Evolutionary conservation across 2,888 invertebrate genomes (phyloP).

Genomic region (Pyrrhia umbra): DNA sequence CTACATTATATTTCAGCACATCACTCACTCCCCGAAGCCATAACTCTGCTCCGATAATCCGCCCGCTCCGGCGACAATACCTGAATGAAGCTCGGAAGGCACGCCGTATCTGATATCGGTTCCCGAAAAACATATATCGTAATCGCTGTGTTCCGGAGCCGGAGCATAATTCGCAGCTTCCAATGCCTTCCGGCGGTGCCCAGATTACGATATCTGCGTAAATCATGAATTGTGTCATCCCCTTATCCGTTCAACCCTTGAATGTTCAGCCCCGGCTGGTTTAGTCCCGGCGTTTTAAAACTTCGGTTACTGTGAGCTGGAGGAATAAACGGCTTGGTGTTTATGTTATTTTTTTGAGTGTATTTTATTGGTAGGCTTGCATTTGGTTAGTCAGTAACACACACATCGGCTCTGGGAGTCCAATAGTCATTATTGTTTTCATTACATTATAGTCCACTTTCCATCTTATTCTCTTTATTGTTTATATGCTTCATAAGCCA

Average conservation of each 20-base stretch:
- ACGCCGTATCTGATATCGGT: slow-evolving; percentile 52
- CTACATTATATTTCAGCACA: not conserved
- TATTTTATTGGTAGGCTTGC: not conserved
- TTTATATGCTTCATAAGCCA: too few species aligned
- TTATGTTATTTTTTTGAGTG: not conserved
- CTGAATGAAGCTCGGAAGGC: slow-evolving; percentile 39
- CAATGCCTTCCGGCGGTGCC: slow-evolving; percentile 58
- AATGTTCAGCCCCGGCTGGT: slow-evolving; percentile 23
- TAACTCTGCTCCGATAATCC: slow-evolving; percentile 43
- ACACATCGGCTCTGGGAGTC: too few species aligned
- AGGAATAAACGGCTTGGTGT: slow-evolving; percentile 25
- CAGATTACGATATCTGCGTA: slow-evolving; percentile 65
- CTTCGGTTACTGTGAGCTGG: slow-evolving; percentile 32
- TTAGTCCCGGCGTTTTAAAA: slow-evolving; percentile 38
- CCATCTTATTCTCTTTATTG: too few species aligned
- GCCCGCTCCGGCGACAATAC: slow-evolving; percentile 30
- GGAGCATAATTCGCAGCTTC: slow-evolving; percentile 64
- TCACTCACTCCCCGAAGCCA: slow-evolving; percentile 12
- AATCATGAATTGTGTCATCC: slow-evolving; percentile 65
- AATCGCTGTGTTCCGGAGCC: slow-evolving; percentile 51
- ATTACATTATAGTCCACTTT: too few species aligned
- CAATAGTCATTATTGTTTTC: too few species aligned
- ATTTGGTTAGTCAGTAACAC: too few species aligned
- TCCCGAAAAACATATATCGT: slow-evolving; percentile 52
- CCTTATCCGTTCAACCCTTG: slow-evolving; percentile 38